These are phyloP conservation scores for Octopus bimaculoides DNA, from an alignment of 1,140 invertebrate genomes.

Conservation along the genomic window DNA sequence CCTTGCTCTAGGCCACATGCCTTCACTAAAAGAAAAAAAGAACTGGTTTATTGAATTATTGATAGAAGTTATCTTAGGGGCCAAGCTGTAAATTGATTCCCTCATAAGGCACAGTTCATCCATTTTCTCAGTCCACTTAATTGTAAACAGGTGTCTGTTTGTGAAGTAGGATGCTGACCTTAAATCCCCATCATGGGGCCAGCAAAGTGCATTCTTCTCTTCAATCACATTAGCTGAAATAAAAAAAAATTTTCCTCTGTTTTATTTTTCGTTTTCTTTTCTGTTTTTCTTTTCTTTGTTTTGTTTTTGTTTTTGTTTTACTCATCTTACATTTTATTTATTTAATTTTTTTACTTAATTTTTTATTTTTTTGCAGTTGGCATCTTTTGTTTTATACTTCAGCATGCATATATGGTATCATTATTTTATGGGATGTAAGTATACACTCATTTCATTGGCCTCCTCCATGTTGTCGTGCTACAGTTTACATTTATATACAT, in stretches of 20 bases:
- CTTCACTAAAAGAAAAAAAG: too few species aligned
- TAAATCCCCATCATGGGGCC: too few species aligned
- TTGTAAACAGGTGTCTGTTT: too few species aligned
- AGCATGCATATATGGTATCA: conserved; percentile 79
- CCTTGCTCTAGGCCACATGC: too few species aligned
- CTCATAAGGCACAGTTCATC: too few species aligned
- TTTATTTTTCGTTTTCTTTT: not conserved
- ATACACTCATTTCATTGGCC: conserved; percentile 1
- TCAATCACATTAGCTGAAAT: not conserved
- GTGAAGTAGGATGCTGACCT: too few species aligned
- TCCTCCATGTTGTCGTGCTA: conserved; percentile 17
- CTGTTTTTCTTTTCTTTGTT: not conserved
- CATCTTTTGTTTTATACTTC: conserved; percentile 81
- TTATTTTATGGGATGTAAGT: conserved; percentile 76
- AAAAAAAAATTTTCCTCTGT: not conserved
- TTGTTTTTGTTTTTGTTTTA: not conserved
- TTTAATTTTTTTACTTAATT: conserved; percentile 14
- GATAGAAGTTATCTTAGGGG: too few species aligned
- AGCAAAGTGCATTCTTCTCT: not conserved
- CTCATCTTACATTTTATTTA: not conserved
- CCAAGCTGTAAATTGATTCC: too few species aligned
- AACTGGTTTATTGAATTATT: too few species aligned
- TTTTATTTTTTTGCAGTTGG: conserved; percentile 67
- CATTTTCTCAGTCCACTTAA: too few species aligned
- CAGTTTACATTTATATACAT: not conserved